Evolutionary conservation across 1,140 invertebrate genomes (phyloP).

Genomic region (Ceratina calcarata): DNA sequence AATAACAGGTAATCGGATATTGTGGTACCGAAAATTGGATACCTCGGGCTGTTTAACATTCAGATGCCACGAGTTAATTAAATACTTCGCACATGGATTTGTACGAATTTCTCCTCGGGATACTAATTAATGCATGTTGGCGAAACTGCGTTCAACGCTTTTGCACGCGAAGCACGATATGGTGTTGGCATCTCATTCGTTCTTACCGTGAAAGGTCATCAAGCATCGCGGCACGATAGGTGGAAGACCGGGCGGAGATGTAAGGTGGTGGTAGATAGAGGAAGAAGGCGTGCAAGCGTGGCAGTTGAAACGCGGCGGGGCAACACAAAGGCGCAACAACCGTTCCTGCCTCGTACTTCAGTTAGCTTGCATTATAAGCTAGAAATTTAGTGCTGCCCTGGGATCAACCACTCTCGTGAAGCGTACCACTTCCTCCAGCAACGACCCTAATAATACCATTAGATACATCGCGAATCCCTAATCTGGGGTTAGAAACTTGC

Average conservation of each 20-base stretch:
- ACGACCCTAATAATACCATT: slow-evolving; percentile 77
- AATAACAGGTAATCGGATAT: too few species aligned
- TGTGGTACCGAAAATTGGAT: background rate
- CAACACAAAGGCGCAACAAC: slow-evolving; percentile 49
- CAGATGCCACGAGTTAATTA: slow-evolving; percentile 59
- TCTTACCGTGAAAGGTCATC: slow-evolving; percentile 19
- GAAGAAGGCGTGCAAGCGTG: slow-evolving; percentile 16
- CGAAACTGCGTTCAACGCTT: slow-evolving; percentile 48
- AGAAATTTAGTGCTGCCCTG: slow-evolving; percentile 74
- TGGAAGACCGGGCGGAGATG: slow-evolving; percentile 2
- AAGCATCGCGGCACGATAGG: background rate
- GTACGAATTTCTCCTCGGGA: slow-evolving; percentile 49
- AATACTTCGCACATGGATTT: slow-evolving; percentile 60
- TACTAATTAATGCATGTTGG: slow-evolving; percentile 57
- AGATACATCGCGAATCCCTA: slow-evolving; percentile 75
- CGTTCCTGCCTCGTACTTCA: slow-evolving; percentile 61
- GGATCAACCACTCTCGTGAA: slow-evolving; percentile 74
- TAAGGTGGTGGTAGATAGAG: background rate
- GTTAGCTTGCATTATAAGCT: slow-evolving; percentile 71
- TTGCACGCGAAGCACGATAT: slow-evolving; percentile 33
- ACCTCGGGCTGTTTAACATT: slow-evolving; percentile 28
- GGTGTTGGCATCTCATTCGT: slow-evolving; percentile 53
- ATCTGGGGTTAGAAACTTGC: slow-evolving; percentile 75
- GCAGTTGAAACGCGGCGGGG: background rate
- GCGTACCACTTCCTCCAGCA: slow-evolving; percentile 69